Evolutionary conservation across 2,888 invertebrate genomes (phyloP).

Genomic region (Macaria notata): DNA sequence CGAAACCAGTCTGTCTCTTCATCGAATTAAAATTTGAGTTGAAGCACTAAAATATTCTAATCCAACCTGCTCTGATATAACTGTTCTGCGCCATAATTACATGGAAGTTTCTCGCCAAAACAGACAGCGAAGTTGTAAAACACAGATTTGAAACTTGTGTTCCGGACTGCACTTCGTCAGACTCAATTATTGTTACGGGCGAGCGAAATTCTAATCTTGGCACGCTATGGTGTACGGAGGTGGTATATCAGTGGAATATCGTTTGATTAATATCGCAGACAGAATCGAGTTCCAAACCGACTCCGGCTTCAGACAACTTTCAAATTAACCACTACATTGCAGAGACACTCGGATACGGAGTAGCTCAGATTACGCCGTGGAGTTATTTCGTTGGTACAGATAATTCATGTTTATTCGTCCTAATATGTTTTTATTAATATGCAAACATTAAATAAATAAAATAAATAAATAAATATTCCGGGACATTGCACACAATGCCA

Average conservation of each 20-base stretch:
- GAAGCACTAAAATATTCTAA: too few relatives aligned
- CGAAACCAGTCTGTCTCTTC: too few relatives aligned
- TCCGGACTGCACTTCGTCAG: conserved; percentile 53
- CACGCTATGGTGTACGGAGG: conserved; percentile 40
- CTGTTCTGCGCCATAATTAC: too few relatives aligned
- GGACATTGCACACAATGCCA: too few relatives aligned
- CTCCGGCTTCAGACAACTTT: conserved; percentile 63
- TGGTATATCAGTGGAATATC: conserved; percentile 56
- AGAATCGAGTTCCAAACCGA: conserved; percentile 13
- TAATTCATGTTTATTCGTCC: too few relatives aligned
- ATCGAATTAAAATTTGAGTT: too few relatives aligned
- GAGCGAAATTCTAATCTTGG: conserved; percentile 64
- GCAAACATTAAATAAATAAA: too few relatives aligned
- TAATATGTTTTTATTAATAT: too few relatives aligned
- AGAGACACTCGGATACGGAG: conserved; percentile 9
- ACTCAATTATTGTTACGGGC: conserved; percentile 69
- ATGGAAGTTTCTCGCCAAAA: neutral
- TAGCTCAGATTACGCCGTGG: neutral
- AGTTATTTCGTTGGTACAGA: too few relatives aligned
- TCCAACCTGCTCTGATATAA: too few relatives aligned
- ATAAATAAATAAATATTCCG: too few relatives aligned
- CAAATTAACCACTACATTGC: conserved; percentile 45
- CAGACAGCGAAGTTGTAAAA: conserved; percentile 22
- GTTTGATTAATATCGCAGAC: conserved; percentile 69
- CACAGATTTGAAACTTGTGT: conserved; percentile 33